Evolutionary conservation across 2,113 vertebrate genomes (phyloP).

Genomic region (Zosterops pallidus): DNA sequence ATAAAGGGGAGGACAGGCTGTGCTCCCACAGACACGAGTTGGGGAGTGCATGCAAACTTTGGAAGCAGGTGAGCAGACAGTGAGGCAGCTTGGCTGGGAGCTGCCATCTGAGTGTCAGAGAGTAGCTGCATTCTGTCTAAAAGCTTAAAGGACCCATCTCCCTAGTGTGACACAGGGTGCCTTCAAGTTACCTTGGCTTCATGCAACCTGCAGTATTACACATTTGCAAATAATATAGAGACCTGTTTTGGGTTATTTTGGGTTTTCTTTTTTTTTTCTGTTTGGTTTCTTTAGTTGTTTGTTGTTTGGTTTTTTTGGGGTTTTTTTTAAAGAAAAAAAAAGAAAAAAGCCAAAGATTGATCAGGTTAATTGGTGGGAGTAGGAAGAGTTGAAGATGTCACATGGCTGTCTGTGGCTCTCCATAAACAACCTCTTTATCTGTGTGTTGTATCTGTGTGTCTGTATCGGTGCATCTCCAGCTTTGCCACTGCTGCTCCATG

Average conservation of each 20-base stretch:
- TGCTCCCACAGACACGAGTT: neutral
- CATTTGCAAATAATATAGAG: neutral
- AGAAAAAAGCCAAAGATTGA: conserved; percentile 74
- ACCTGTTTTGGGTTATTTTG: neutral
- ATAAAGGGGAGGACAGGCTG: neutral
- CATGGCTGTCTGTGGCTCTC: conserved; percentile 53
- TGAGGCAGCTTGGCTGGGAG: neutral
- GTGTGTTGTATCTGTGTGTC: conserved; percentile 27
- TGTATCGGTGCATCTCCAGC: neutral
- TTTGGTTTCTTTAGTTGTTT: neutral
- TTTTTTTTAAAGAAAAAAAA: neutral
- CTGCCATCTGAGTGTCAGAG: neutral
- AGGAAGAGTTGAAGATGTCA: neutral
- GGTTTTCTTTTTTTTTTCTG: neutral
- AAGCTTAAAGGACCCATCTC: conserved; percentile 23
- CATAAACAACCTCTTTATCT: conserved; percentile 10
- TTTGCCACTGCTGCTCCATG: conserved; percentile 45
- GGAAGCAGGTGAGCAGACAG: conserved; percentile 26
- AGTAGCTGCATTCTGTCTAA: neutral
- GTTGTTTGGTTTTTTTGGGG: neutral
- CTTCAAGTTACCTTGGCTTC: conserved; percentile 64
- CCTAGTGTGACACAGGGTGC: conserved; percentile 62
- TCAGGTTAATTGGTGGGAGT: conserved; percentile 32
- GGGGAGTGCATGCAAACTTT: neutral
- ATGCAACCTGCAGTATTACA: conserved; percentile 62